Evolutionary conservation across 2,888 invertebrate species (phyloP).

Genomic region (Spialia ferax): DNA sequence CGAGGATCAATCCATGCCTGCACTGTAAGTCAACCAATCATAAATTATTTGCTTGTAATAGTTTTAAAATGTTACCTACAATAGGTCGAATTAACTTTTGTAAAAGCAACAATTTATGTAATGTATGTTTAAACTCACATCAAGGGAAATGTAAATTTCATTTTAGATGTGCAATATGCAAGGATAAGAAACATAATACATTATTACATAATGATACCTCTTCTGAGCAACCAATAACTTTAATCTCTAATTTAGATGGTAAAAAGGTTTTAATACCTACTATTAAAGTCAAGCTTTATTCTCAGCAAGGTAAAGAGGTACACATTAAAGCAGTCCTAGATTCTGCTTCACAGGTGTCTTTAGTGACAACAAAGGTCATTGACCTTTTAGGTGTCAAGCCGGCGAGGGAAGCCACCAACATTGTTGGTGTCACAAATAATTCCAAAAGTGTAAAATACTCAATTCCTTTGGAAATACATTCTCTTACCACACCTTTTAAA

Average conservation of each 20-base stretch:
- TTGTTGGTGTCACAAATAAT: neutral
- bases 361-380: conserved; percentile 14
- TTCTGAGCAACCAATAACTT: conserved; percentile 22
- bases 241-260: conserved; percentile 18
- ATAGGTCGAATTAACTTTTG: neutral
- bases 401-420: neutral
- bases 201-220: conserved; percentile 34
- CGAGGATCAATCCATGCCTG: no score
- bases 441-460: neutral
- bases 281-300: conserved; percentile 25
- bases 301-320: conserved; percentile 24
- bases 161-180: conserved; percentile 7
- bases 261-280: conserved; percentile 34
- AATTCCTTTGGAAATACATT: neutral
- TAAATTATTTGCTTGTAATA: conserved; percentile 34
- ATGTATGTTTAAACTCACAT: neutral
- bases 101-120: neutral
- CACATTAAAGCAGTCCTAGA: conserved; percentile 39
- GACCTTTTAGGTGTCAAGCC: conserved; percentile 17
- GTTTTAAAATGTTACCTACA: conserved; percentile 4
- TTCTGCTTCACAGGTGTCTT: conserved; percentile 28
- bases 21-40: conserved; percentile 38
- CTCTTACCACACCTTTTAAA: neutral
- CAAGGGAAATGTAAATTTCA: neutral
- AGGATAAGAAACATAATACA: conserved; percentile 1